A percentile compares a stretch with the other conserved stretches of the same genome.
These are phyloP conservation scores for Adoxophyes honmai DNA, from an alignment of 1,140 invertebrate genomes.

Conservation along the genomic window DNA sequence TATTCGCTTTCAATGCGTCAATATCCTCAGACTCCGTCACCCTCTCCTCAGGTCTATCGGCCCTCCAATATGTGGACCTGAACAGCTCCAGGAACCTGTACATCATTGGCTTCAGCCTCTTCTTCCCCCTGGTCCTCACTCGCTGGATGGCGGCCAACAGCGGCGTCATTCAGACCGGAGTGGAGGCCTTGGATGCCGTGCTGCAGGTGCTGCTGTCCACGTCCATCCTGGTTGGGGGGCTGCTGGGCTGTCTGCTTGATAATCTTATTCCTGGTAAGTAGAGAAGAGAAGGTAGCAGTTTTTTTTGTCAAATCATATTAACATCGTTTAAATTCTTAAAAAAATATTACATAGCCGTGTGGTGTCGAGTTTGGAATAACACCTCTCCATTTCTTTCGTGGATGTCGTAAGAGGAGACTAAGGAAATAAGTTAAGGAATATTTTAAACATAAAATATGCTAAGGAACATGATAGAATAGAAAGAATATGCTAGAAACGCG, in stretches of 20 bases:
- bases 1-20: too few relatives aligned
- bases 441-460: too few relatives aligned
- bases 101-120: conserved; percentile 92
- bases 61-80: conserved; percentile 89
- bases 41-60: conserved; percentile 81
- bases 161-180: conserved; percentile 83
- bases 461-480: too few relatives aligned
- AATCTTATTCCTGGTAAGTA: conserved; percentile 89
- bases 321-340: too few relatives aligned
- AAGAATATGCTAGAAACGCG: too few relatives aligned
- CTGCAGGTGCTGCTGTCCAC: conserved; percentile 89
- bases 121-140: conserved; percentile 89
- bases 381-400: too few relatives aligned
- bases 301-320: neutral
- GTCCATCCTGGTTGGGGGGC: conserved; percentile 90
- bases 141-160: conserved; percentile 85
- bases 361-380: too few relatives aligned
- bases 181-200: conserved; percentile 84
- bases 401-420: too few relatives aligned
- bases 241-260: conserved; percentile 88
- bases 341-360: too few relatives aligned
- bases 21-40: too few relatives aligned
- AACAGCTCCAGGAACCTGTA: conserved; percentile 91
- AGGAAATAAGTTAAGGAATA: too few relatives aligned
- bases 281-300: too few relatives aligned